These are phyloP conservation scores for Paradoxurus hermaphroditus DNA, from an alignment of 2,113 vertebrate species.

Conservation along the genomic window DNA sequence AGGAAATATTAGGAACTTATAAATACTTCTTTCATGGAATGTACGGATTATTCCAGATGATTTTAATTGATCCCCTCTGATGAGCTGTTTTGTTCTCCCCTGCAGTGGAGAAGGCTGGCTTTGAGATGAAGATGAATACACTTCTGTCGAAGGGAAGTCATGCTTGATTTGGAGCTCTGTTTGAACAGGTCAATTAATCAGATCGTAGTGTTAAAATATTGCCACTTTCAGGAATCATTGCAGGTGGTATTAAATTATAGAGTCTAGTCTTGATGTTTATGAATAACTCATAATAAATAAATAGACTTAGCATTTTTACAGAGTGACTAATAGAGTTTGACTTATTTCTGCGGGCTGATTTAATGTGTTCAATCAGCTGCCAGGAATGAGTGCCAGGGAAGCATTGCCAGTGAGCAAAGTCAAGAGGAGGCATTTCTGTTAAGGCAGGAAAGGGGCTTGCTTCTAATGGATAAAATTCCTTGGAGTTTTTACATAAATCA, in stretches of 20 bases:
- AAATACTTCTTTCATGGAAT: not conserved
- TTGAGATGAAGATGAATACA: conserved; percentile 64
- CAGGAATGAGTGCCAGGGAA: conserved; percentile 23
- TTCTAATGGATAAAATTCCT: not conserved
- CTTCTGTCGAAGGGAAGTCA: conserved; percentile 55
- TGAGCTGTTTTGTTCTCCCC: conserved; percentile 45
- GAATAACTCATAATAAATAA: conserved; percentile 78
- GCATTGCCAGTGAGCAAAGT: not conserved
- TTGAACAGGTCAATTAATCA: conserved; percentile 76
- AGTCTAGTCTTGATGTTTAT: conserved; percentile 73
- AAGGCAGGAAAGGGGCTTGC: not conserved
- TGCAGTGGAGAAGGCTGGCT: not conserved
- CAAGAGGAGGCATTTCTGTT: not conserved
- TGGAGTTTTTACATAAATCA: not conserved
- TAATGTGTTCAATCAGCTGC: conserved; percentile 63
- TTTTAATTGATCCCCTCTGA: conserved; percentile 39
- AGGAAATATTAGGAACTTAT: not conserved
- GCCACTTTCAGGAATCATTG: conserved; percentile 73
- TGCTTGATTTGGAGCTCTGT: conserved; percentile 59
- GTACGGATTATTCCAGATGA: not conserved
- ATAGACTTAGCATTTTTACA: conserved; percentile 73
- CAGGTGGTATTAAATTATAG: conserved; percentile 75
- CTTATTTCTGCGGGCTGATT: conserved; percentile 63
- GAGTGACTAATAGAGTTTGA: conserved; percentile 73
- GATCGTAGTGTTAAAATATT: conserved; percentile 60